Evolutionary conservation across 2,113 vertebrate genomes (phyloP), one percentile per base, ranked within the genome.

Genomic region (Dendrocopos noguchii): DNA sequence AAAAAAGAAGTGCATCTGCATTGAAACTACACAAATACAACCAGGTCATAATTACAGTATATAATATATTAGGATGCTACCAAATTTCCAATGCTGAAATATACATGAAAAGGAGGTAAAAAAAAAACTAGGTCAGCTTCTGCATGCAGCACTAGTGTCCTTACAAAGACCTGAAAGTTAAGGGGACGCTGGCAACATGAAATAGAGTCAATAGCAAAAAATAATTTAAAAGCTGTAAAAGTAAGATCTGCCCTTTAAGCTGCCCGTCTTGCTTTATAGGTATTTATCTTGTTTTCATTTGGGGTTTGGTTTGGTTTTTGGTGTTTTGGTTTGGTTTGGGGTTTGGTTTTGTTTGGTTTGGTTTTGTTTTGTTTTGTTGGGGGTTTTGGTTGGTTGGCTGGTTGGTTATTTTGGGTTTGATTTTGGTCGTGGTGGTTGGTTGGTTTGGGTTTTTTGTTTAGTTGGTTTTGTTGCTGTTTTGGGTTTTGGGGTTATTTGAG

Each of bases 1-100:
- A 44, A 87, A 50, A 60, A 67, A 94, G 91, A 94, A 65, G 52
- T 87, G 88, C 85, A 91, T 95, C 84, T 94, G 80, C 87, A 89
- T 81, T 94, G 75, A 88, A 97, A 93, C 73, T 91, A 77, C 75
- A 85, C 21, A 97, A 95, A 96, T 95, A 95, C 57, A 67, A 95
- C 44, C 34, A 36, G 53, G 7, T 71, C 88, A 75, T 84, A 84
- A 96, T 96, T 93, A 71, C 22, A 73, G 24, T 56, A 66, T 88
- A 52, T 72, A 65, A 65, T 92, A 64, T 31, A 78, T 71, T 85
- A 89, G 20, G 36, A 92, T 84, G 60, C n/a, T 83, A 39, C 42
- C 16, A 89, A 90, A 20, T 71, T 93, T 80, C 18, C 17, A 84
- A 24, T 27, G 63, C 31, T 96, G 80, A 90, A 87, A 95, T 90